Conservation (phyloP, 1,140 invertebrate genomes). For the Spodoptera frugiperda region DNA sequence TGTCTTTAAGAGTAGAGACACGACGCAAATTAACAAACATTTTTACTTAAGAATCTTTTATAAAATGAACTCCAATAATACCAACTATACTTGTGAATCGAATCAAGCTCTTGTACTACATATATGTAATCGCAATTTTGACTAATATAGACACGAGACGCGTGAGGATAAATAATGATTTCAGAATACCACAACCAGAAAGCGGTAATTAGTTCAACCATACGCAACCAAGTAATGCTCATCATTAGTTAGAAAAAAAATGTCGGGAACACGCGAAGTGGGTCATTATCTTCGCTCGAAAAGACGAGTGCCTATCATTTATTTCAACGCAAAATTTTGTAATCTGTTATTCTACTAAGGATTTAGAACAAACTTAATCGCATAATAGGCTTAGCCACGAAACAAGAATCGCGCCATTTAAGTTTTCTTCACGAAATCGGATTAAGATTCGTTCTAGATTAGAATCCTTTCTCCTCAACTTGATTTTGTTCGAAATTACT, state of each 20-base stretch:
- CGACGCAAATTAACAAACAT: no score
- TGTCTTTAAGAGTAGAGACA: no score
- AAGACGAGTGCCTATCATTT: constrained; percentile 18
- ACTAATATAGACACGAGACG: no score
- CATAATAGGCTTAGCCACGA: constrained; percentile 25
- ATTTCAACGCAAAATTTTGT: constrained; percentile 14
- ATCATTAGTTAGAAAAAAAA: constrained; percentile 11
- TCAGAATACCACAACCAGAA: no score
- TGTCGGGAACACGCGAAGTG: constrained; percentile 28
- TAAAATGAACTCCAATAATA: no score
- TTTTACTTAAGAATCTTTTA: no score
- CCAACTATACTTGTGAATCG: no score
- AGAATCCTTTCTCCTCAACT: background rate
- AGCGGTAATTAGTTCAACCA: no score
- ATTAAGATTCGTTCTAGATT: background rate
- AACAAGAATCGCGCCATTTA: constrained; percentile 17
- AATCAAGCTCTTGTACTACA: no score
- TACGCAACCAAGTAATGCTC: background rate
- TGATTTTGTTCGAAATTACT: constrained; percentile 7
- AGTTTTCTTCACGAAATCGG: constrained; percentile 20
- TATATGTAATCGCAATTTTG: no score
- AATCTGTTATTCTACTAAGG: constrained; percentile 30
- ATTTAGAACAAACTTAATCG: constrained; percentile 30
- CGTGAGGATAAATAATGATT: no score
- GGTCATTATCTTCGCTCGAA: constrained; percentile 13